A percentile compares a stretch with the other conserved stretches of the same genome.
These are phyloP conservation scores for Maniola hyperantus DNA, from an alignment of 2,888 invertebrate genomes.

Conservation along the genomic window DNA sequence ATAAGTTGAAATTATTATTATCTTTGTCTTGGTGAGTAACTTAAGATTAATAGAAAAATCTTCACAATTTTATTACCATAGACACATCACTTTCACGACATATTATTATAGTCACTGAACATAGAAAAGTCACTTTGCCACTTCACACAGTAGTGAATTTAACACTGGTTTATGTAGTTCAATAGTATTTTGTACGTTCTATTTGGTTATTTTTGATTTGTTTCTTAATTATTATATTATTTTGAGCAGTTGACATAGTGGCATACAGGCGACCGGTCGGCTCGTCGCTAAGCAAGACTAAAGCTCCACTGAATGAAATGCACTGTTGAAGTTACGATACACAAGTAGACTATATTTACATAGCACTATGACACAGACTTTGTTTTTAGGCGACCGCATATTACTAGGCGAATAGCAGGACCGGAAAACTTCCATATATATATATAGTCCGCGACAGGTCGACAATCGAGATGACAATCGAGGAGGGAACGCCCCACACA, in stretches of 20 bases:
- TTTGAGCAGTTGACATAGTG: slow-evolving; percentile 67
- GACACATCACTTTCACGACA: background rate
- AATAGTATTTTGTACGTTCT: slow-evolving; percentile 16
- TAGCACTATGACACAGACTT: background rate
- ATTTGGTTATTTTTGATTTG: slow-evolving; percentile 48
- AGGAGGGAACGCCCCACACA: too few species aligned
- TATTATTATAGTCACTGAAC: background rate
- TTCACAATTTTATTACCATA: background rate
- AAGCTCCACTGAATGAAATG: slow-evolving; percentile 52
- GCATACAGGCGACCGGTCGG: slow-evolving; percentile 67
- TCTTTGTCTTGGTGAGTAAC: too few species aligned
- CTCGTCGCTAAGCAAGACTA: slow-evolving; percentile 52
- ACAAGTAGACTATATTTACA: slow-evolving; percentile 14
- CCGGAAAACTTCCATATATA: too few species aligned
- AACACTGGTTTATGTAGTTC: background rate
- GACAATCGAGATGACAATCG: too few species aligned
- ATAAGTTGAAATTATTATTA: too few species aligned
- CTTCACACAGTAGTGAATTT: background rate
- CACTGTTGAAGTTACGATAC: slow-evolving; percentile 44
- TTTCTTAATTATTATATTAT: slow-evolving; percentile 48
- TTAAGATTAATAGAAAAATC: background rate
- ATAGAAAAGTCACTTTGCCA: background rate
- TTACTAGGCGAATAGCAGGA: background rate
- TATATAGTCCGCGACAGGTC: too few species aligned
- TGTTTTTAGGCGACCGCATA: too few species aligned